These are phyloP conservation scores for Microcebus jonahi DNA, from an alignment of 2,113 vertebrate species.

Conservation along the genomic window DNA sequence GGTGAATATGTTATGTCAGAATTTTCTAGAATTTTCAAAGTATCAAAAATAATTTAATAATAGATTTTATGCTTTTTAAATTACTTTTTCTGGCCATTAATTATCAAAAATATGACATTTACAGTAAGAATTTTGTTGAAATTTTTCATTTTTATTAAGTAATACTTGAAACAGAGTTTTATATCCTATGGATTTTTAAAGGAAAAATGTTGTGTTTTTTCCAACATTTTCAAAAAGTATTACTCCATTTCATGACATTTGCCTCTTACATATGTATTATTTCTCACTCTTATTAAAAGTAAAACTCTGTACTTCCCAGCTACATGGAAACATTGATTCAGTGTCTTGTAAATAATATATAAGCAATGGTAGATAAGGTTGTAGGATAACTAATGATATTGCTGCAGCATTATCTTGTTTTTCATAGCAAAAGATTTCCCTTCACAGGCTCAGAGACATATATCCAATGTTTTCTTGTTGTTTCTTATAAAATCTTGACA, in stretches of 20 bases:
- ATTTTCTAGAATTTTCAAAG: background rate
- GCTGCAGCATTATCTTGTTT: conserved; percentile 50
- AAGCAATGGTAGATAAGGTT: conserved; percentile 37
- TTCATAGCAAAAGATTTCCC: conserved; percentile 18
- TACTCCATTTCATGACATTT: background rate
- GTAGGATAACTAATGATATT: conserved; percentile 53
- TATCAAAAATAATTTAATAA: background rate
- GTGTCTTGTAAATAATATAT: conserved; percentile 46
- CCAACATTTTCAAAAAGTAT: background rate
- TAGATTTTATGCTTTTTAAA: background rate
- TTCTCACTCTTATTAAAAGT: background rate
- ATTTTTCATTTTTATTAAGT: background rate
- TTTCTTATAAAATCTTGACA: conserved; percentile 56
- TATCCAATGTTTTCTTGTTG: background rate
- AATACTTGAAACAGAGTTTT: background rate
- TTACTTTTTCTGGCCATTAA: background rate
- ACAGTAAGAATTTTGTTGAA: background rate
- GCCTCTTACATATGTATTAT: background rate
- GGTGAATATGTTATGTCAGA: background rate
- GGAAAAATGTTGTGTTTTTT: background rate
- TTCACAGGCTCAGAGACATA: conserved; percentile 41
- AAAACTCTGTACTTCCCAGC: background rate
- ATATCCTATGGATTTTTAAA: background rate
- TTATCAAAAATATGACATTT: background rate
- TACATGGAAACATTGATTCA: conserved; percentile 53